Conservation (phyloP, 2,797 vertebrate genomes). For the Cichlasoma orientale region DNA sequence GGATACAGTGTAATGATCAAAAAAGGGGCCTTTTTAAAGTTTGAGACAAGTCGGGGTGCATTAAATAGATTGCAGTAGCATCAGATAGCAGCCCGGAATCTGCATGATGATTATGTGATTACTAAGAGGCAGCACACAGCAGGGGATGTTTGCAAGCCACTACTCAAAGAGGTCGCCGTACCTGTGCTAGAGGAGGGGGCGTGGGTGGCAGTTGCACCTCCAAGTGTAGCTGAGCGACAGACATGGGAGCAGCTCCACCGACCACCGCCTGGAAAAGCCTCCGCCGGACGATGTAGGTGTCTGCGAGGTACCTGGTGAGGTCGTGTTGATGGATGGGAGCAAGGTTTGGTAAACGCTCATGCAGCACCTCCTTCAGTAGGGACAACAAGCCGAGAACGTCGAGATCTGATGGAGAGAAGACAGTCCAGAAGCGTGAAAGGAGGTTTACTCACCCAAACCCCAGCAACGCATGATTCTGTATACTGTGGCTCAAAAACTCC, state of each 20-base stretch:
- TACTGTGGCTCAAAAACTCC: neutral
- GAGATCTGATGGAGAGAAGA: slow-evolving; percentile 30
- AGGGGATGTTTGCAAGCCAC: neutral
- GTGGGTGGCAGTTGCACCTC: slow-evolving; percentile 59
- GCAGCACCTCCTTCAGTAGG: slow-evolving; percentile 23
- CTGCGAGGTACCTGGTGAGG: slow-evolving; percentile 42
- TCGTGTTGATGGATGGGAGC: slow-evolving; percentile 18
- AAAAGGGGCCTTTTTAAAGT: neutral
- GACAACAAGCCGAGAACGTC: neutral
- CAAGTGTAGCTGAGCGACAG: slow-evolving; percentile 21
- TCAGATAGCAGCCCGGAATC: neutral
- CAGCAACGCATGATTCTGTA: neutral
- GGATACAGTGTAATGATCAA: neutral
- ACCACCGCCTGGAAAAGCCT: slow-evolving; percentile 54
- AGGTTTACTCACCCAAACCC: neutral
- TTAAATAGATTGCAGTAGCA: neutral
- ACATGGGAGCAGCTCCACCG: neutral
- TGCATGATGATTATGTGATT: neutral
- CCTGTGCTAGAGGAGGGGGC: slow-evolving; percentile 53
- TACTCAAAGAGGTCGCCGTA: slow-evolving; percentile 9
- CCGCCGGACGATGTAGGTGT: slow-evolving; percentile 19
- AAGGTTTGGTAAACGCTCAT: slow-evolving; percentile 32
- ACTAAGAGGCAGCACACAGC: too few relatives aligned
- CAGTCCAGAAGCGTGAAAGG: neutral
- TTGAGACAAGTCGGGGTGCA: neutral